These are phyloP conservation scores for Brachypterus glaber DNA, from an alignment of 2,888 invertebrate species.

Conservation along the genomic window DNA sequence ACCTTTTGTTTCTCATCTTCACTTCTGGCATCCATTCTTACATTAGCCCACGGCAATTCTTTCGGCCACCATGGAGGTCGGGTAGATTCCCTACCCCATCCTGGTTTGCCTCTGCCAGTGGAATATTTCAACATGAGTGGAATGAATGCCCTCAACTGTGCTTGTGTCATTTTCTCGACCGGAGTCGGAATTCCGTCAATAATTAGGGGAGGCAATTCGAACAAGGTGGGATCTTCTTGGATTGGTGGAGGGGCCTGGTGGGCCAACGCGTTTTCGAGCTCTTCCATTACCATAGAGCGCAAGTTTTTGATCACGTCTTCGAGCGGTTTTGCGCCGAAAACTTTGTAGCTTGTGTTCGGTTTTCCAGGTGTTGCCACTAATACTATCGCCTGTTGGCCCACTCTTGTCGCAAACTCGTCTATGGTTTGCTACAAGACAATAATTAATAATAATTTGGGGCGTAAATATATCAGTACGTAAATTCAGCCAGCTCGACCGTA, in stretches of 20 bases:
- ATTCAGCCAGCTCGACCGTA: too few relatives aligned
- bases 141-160: slow-evolving; percentile 91
- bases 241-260: slow-evolving; percentile 83
- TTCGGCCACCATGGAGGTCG: slow-evolving; percentile 98
- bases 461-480: slow-evolving; percentile 1
- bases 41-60: slow-evolving; percentile 97
- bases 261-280: slow-evolving; percentile 84
- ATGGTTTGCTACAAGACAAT: slow-evolving; percentile 66
- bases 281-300: slow-evolving; percentile 87
- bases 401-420: slow-evolving; percentile 93
- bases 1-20: slow-evolving; percentile 98
- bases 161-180: slow-evolving; percentile 98
- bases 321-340: slow-evolving; percentile 92
- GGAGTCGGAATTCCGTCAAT: slow-evolving; percentile 97
- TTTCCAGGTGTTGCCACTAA: slow-evolving; percentile 94
- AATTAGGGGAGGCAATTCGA: slow-evolving; percentile 91
- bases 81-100: slow-evolving; percentile 94
- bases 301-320: slow-evolving; percentile 92
- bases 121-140: slow-evolving; percentile 97
- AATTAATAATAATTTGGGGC: slow-evolving; percentile 7
- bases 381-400: slow-evolving; percentile 95
- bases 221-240: slow-evolving; percentile 84
- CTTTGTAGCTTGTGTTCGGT: slow-evolving; percentile 91
- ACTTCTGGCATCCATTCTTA: slow-evolving; percentile 90
- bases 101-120: slow-evolving; percentile 92